Evolutionary conservation across 2,888 invertebrate species (phyloP).

Genomic region (Cephus runcator): DNA sequence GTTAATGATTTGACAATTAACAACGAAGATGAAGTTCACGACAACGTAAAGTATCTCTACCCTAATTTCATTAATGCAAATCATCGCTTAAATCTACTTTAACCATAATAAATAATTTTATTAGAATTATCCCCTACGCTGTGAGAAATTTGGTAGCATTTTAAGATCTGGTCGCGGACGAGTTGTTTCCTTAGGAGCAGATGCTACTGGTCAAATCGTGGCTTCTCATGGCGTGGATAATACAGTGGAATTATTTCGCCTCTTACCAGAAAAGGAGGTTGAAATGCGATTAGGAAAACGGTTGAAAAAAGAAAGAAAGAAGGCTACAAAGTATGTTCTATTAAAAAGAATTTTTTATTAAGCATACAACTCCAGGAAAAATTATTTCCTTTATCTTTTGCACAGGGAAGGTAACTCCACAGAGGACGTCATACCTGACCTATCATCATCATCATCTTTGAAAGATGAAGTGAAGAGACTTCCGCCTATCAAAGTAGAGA

Average conservation of each 20-base stretch:
- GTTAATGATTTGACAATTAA: conserved; percentile 68
- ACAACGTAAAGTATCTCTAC: conserved; percentile 63
- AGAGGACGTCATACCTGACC: conserved; percentile 54
- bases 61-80: background rate
- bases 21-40: conserved; percentile 69
- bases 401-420: conserved; percentile 46
- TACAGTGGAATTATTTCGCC: conserved; percentile 83
- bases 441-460: conserved; percentile 69
- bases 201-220: conserved; percentile 78
- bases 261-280: conserved; percentile 82
- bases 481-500: conserved; percentile 72
- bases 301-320: conserved; percentile 78
- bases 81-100: background rate
- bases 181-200: conserved; percentile 79
- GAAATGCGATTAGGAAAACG: conserved; percentile 78
- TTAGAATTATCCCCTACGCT: conserved; percentile 74
- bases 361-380: background rate
- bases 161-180: conserved; percentile 83
- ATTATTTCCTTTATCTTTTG: background rate
- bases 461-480: conserved; percentile 80
- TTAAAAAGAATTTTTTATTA: background rate
- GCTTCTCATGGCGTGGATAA: conserved; percentile 87
- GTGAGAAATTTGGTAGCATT: conserved; percentile 83
- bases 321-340: conserved; percentile 52
- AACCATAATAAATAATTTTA: background rate